Base-by-base conservation (phyloP, 2,113 vertebrate species). In the Carettochelys insculpta region DNA sequence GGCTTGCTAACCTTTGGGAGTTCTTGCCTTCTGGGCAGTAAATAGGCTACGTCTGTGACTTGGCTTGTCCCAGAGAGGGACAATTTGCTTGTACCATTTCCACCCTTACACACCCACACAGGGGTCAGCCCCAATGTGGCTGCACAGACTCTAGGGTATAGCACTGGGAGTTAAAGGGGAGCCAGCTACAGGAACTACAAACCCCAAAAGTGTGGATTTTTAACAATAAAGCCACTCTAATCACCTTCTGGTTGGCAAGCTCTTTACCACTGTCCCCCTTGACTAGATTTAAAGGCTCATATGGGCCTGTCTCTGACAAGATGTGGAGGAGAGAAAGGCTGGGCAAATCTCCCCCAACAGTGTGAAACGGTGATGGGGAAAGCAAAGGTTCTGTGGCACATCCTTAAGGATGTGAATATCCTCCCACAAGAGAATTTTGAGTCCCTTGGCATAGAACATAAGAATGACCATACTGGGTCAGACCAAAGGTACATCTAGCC, bases 361-460 rank as follows among this genome's bases (percentile, higher is more conserved):
- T 11, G 9, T 38, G 61, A 68, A 68, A n/a, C 38, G 61, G 61
- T 38, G 61, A 68, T 68, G n/a, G n/a, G 61, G 17, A 8, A 71
- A 92, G 1, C 3, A 11, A 20, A 76, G 76, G 17, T 22, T 31
- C 68, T 61, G 47, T 75, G 50, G 17, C 38, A 45, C 58, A 38
- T 53, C 38, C 19, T 25, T 86, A 52, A 83, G 85, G 89, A 82
- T 41, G n/a, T 71, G 89, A 76, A 77, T 77, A 58, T 34, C 25
- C 68, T 77, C 71, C 83, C 82, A 47, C 71, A 9, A 25, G 11
- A 47, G 77, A 16, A 65, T 0, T 50, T 52, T 50, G 31, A 48
- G 41, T 78, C 78, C 38, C 54, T 41, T 76, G 61, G 82, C 91
- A 86, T 95, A n/a, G n/a, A n/a, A n/a, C n/a, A n/a, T n/a, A n/a